phyloP scores from a whole-genome alignment of 2,113 vertebrate species.

The Toxostoma redivivum region DNA sequence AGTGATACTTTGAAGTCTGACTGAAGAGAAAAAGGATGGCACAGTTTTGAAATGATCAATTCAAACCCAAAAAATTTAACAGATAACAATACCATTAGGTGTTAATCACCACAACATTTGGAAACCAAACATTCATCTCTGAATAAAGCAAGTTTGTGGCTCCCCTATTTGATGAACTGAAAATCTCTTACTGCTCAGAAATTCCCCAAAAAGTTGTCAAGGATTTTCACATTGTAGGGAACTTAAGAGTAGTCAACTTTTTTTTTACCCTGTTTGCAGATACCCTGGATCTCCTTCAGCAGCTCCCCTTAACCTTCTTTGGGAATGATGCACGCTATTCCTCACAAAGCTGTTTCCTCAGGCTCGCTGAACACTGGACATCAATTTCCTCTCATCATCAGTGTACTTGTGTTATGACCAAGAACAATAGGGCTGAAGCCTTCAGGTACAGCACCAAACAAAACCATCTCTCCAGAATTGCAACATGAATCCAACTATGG shows the following conservation, averaged over 20 bases:
- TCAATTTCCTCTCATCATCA: neutral
- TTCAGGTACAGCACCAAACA: neutral
- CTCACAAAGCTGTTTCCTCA: neutral
- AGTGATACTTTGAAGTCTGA: neutral
- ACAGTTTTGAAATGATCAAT: neutral
- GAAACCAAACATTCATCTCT: neutral
- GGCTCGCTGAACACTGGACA: neutral
- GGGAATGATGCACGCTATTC: neutral
- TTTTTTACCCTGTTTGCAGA: neutral
- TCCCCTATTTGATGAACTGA: neutral
- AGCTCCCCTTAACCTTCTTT: neutral
- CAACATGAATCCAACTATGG: neutral
- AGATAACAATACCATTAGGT: neutral
- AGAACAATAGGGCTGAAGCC: neutral
- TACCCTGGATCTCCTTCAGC: neutral
- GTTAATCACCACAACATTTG: neutral
- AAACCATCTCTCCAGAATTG: neutral
- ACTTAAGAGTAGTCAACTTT: neutral
- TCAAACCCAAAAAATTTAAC: neutral
- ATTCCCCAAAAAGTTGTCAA: neutral
- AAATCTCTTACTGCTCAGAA: neutral
- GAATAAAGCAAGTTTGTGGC: neutral
- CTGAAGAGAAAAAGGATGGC: accelerated
- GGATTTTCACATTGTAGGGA: neutral
- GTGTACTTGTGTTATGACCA: neutral